Base-by-base conservation (phyloP, 2,888 invertebrate species). In the Melipona beecheii region DNA sequence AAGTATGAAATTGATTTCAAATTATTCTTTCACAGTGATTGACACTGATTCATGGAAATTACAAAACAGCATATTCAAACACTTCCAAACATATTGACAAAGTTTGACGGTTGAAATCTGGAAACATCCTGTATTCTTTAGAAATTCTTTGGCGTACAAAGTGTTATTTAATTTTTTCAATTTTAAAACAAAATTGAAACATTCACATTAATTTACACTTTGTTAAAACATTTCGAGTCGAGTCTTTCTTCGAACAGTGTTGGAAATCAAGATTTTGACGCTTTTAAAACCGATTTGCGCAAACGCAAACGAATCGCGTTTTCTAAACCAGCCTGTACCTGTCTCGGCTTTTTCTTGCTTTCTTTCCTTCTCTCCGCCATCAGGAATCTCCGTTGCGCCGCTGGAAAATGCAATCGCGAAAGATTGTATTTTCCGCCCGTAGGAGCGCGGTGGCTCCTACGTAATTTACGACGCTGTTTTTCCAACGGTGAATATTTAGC, bases 391-490 rank as follows among this genome's bases (percentile, higher is more conserved):
- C 13, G 82, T 80, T 24, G 13, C 70, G 4, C 36, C n/a, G 24
- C 9, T 62, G 50, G 43, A 15, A 60, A 83, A 72, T 50, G 75
- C 75, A 81, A 83, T 83, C 68, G 56, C 27, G 36, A 81, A 75
- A 72, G 82, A 72, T 72, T 81, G 83, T 81, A 81, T 75, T 83
- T 81, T 83, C 31, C 49, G 50, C 75, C 43, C 49, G 11, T 52
- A 43, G 43, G 2, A n/a, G n/a, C 62, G 49, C 5, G n/a, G 15
- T 31, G 65, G 56, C 56, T 60, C 13, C 54, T 49, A 62, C 56
- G 68, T 83, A 81, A 81, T 83, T 83, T 83, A 83, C 36, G 82
- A 72, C 75, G 36, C 62, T 75, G 83, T 83, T 83, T 81, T 81
- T 75, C 75, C 83, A 49, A 50, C 72, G 36, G 72, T 19, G 83